A percentile compares a stretch with the other conserved stretches of the same genome.
Evolutionary conservation across 2,888 invertebrate species (phyloP).

Genomic region (Linnaemya vulpina): DNA sequence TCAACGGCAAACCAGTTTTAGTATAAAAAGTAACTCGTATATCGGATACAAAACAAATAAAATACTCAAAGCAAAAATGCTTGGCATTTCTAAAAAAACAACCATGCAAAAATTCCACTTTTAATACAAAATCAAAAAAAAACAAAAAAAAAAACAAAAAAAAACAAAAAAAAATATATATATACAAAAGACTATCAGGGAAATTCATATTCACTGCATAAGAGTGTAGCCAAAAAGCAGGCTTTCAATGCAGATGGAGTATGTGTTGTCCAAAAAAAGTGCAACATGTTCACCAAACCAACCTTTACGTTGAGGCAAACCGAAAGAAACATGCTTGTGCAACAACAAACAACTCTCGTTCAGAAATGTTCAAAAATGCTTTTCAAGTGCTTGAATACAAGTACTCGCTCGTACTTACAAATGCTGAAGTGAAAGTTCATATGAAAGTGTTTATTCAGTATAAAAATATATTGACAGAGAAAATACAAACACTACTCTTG

Average conservation of each 20-base stretch:
- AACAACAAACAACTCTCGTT: not conserved
- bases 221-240: slow-evolving; percentile 31
- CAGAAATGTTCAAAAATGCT: not conserved
- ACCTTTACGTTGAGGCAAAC: slow-evolving; percentile 27
- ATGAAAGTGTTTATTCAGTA: slow-evolving; percentile 64
- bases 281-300: slow-evolving; percentile 42
- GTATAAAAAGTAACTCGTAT: slow-evolving; percentile 35
- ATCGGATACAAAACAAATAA: slow-evolving; percentile 38
- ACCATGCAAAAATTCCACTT: slow-evolving; percentile 32
- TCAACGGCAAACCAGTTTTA: slow-evolving; percentile 61
- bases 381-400: slow-evolving; percentile 37
- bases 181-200: slow-evolving; percentile 20
- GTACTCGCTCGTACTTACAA: slow-evolving; percentile 29
- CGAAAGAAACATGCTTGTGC: slow-evolving; percentile 6
- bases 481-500: slow-evolving; percentile 46
- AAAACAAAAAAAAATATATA: slow-evolving; percentile 8
- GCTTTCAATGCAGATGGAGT: slow-evolving; percentile 43
- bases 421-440: slow-evolving; percentile 70
- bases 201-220: slow-evolving; percentile 28
- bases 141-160: slow-evolving; percentile 12
- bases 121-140: slow-evolving; percentile 28
- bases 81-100: slow-evolving; percentile 63
- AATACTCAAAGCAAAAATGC: slow-evolving; percentile 52
- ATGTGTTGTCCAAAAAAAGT: slow-evolving; percentile 48
- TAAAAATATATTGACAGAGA: slow-evolving; percentile 65